Conservation (phyloP, 2,113 vertebrate genomes). For the Sinosuthora webbiana region DNA sequence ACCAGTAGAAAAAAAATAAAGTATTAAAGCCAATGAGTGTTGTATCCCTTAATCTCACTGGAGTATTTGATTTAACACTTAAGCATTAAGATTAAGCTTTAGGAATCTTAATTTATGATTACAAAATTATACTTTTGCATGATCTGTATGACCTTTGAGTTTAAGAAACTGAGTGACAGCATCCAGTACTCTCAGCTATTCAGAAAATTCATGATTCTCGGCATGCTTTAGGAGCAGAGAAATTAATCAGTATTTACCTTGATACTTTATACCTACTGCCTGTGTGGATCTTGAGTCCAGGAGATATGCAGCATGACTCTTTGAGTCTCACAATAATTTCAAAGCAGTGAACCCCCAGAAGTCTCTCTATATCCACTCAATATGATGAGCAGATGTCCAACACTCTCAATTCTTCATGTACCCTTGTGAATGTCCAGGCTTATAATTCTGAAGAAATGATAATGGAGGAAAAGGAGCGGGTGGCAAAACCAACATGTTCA, state of each 20-base stretch:
- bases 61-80: neutral
- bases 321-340: neutral
- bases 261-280: neutral
- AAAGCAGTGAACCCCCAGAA: neutral
- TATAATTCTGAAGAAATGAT: neutral
- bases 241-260: neutral
- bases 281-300: neutral
- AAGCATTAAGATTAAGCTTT: neutral
- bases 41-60: neutral
- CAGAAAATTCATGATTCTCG: neutral
- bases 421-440: neutral
- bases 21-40: neutral
- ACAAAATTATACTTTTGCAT: neutral
- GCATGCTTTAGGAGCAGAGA: neutral
- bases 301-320: neutral
- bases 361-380: neutral
- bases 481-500: neutral
- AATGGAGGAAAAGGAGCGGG: neutral
- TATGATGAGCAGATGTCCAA: neutral
- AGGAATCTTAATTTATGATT: neutral
- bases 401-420: accelerated
- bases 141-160: neutral
- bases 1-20: neutral
- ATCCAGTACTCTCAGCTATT: neutral
- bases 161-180: neutral